phyloP scores from a whole-genome alignment of 2,113 vertebrate genomes.

The Nestor notabilis region DNA sequence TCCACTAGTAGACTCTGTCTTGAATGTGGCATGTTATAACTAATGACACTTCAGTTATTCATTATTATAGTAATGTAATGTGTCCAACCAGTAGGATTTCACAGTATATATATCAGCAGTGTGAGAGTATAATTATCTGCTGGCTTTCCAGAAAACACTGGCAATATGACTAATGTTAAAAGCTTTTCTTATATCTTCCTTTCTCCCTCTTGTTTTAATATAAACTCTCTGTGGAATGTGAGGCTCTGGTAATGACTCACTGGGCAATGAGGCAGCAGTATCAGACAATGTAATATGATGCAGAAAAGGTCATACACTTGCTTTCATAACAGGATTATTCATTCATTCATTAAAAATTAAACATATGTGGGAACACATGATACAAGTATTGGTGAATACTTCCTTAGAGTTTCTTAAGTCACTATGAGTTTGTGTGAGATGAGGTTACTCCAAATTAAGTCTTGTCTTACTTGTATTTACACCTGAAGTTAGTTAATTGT shows the following conservation, averaged over 20 bases:
- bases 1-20: background rate
- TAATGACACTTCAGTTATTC: background rate
- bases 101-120: background rate
- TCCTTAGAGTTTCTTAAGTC: background rate
- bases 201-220: background rate
- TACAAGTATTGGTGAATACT: background rate
- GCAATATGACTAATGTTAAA: background rate
- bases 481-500: background rate
- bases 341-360: slow-evolving; percentile 71
- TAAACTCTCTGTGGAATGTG: background rate
- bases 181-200: background rate
- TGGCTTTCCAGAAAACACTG: slow-evolving; percentile 14
- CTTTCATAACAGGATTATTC: slow-evolving; percentile 35
- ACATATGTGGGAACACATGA: background rate
- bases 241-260: slow-evolving; percentile 8
- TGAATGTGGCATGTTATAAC: background rate
- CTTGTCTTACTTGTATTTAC: background rate
- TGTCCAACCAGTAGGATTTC: background rate
- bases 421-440: background rate
- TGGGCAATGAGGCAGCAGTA: slow-evolving; percentile 11
- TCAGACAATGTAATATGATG: background rate
- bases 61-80: background rate
- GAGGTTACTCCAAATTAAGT: background rate
- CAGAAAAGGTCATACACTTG: slow-evolving; percentile 23
- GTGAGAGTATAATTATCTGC: background rate